Base-by-base conservation (phyloP, 2,797 vertebrate genomes). In the Clarias fuscus region DNA sequence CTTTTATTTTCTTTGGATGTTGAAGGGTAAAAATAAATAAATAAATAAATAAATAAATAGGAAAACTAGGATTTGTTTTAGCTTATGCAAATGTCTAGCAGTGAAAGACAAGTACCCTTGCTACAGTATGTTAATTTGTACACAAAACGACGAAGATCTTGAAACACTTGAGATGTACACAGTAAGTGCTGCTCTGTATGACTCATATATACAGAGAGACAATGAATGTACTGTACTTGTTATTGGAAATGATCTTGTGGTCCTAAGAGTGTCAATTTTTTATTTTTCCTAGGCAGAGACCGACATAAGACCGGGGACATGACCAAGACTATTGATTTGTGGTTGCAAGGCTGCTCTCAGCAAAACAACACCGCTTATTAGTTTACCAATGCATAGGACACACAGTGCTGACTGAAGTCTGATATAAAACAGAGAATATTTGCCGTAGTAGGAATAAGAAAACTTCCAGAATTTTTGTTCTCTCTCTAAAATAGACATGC, bases 371-470 rank as follows among this genome's bases (percentile, higher is more conserved):
- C 53, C 17, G 30, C 11, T 53, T 65, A 76, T 83, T 40, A 59
- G 3, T 84, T 11, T 30, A 30, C 24, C 2, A 30, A 84, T 18
- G n/a, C n/a, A 20, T 43, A 67, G 40, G 71, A 75, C 24, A 30
- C 40, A 71, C 53, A n/a, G 24, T 33, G 10, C 84, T 33, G 56
- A 58, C n/a, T 20, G 84, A 86, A 53, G 27, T 70, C 59, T 22
- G 27, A 62, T 18, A n/a, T 67, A 7, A 67, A 33, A 70, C 27
- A 76, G 43, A 62, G 56, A 27, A 48, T 56, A 2, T 68, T 56
- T 58, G 0, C 22, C 40, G 13, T 17, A n/a, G 40, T 24, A 14
- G 24, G 14, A 48, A 7, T 68, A 7, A 37, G 67, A 70, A 70
- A 15, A 70, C 67, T 20, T 70, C 67, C 17, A 37, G 70, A 73